Percentiles rank a stretch among this genome's conserved stretches.
Evolutionary conservation across 2,888 invertebrate genomes (phyloP).

Genomic region (Caenorhabditis parvicauda): DNA sequence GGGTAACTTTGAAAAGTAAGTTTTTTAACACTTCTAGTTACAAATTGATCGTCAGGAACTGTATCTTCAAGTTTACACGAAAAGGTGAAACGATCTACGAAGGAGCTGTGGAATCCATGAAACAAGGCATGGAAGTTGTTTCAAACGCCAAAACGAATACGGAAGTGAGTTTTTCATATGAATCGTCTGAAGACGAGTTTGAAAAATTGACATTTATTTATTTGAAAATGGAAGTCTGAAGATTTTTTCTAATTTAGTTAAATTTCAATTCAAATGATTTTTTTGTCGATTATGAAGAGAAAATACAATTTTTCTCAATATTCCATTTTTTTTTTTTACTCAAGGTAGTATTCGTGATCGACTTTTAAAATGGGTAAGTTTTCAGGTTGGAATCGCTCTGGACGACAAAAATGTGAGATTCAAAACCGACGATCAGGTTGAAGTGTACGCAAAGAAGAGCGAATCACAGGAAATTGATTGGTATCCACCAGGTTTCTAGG

Average conservation of each 20-base stretch:
- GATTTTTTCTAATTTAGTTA: slow-evolving; percentile 17
- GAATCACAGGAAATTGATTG: slow-evolving; percentile 74
- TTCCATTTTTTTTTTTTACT: not conserved
- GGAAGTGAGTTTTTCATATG: slow-evolving; percentile 17
- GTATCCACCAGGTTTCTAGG: slow-evolving; percentile 57
- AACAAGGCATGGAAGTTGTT: slow-evolving; percentile 49
- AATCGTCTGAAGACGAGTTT: not conserved
- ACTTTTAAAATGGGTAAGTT: not conserved
- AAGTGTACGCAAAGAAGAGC: slow-evolving; percentile 76
- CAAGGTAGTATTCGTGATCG: too few species aligned
- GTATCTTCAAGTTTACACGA: slow-evolving; percentile 45
- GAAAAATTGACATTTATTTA: not conserved
- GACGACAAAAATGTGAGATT: slow-evolving; percentile 48
- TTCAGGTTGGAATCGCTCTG: slow-evolving; percentile 33
- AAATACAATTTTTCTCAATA: not conserved
- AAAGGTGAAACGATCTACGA: slow-evolving; percentile 41
- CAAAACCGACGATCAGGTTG: slow-evolving; percentile 72
- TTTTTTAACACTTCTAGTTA: slow-evolving; percentile 8
- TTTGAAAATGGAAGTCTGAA: not conserved
- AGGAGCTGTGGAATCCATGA: slow-evolving; percentile 56
- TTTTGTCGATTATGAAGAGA: slow-evolving; percentile 19
- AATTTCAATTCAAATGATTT: slow-evolving; percentile 7
- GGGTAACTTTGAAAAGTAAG: slow-evolving; percentile 56
- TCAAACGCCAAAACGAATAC: slow-evolving; percentile 41
- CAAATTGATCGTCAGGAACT: slow-evolving; percentile 14